phyloP scores from a whole-genome alignment of 1,140 invertebrate genomes.

The Brachystomella parvula region DNA sequence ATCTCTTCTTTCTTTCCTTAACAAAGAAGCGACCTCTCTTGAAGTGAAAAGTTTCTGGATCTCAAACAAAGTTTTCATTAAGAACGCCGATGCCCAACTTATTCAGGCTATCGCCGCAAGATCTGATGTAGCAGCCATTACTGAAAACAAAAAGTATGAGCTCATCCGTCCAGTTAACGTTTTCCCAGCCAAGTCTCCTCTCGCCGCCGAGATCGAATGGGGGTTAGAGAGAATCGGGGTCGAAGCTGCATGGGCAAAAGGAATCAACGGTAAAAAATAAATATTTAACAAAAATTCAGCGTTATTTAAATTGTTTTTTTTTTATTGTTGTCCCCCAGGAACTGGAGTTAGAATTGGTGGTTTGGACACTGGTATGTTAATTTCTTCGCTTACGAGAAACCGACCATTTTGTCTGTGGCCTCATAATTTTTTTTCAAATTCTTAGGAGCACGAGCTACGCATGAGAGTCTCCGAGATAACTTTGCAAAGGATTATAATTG shows the following conservation, averaged over 20 bases:
- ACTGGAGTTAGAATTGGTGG: not conserved
- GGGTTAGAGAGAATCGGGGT: not conserved
- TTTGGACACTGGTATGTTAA: conserved; percentile 47
- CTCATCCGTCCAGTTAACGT: not conserved
- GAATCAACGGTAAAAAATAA: conserved; percentile 11
- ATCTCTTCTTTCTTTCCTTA: not conserved
- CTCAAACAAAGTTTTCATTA: not conserved
- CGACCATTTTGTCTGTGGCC: not conserved
- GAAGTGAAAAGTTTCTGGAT: conserved; percentile 10
- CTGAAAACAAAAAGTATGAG: not conserved
- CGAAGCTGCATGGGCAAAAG: not conserved
- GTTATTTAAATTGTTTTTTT: not conserved
- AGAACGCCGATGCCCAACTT: not conserved
- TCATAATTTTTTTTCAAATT: not conserved
- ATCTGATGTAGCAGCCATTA: not conserved
- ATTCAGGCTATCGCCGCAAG: not conserved
- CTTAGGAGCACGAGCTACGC: not conserved
- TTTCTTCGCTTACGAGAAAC: not conserved
- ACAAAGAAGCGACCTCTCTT: not conserved
- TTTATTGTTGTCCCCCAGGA: not conserved
- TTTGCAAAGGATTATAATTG: not conserved
- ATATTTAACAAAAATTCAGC: not conserved
- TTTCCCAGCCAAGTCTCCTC: not conserved
- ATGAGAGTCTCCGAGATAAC: not conserved
- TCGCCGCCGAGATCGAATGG: not conserved